These are phyloP conservation scores for Hypsopygia costalis DNA, from an alignment of 2,888 invertebrate species.

Conservation along the genomic window DNA sequence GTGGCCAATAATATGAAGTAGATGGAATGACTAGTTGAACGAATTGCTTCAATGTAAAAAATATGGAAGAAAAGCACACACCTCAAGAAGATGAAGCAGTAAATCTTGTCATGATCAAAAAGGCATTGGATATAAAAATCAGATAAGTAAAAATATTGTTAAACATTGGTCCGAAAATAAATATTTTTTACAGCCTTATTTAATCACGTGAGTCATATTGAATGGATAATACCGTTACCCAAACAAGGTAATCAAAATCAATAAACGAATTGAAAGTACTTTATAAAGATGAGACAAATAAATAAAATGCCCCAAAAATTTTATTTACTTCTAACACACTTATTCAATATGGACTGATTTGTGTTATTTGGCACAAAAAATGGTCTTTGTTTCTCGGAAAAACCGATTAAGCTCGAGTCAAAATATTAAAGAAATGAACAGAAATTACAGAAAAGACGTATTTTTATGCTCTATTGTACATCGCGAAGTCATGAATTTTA, in stretches of 20 bases:
- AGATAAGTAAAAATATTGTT: too few species aligned
- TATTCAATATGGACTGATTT: neutral
- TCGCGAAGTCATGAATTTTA: conserved; percentile 1
- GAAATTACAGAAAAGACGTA: neutral
- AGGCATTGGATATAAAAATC: too few species aligned
- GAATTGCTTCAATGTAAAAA: too few species aligned
- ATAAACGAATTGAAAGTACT: neutral
- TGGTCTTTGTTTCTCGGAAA: neutral
- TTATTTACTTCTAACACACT: too few species aligned
- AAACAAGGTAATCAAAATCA: neutral
- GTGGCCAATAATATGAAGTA: too few species aligned
- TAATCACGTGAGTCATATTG: neutral
- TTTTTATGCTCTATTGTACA: conserved; percentile 7
- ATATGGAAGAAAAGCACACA: neutral
- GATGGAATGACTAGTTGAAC: too few species aligned
- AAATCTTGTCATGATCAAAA: too few species aligned
- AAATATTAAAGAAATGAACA: neutral
- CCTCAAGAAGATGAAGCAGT: neutral
- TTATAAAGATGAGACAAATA: too few species aligned
- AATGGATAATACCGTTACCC: neutral
- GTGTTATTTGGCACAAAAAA: neutral
- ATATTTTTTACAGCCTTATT: too few species aligned
- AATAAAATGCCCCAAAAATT: too few species aligned
- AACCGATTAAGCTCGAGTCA: neutral
- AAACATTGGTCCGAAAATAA: neutral